Conservation (phyloP, 64 coral and sea anemone genomes). For the Stichodactyla helianthus region DNA sequence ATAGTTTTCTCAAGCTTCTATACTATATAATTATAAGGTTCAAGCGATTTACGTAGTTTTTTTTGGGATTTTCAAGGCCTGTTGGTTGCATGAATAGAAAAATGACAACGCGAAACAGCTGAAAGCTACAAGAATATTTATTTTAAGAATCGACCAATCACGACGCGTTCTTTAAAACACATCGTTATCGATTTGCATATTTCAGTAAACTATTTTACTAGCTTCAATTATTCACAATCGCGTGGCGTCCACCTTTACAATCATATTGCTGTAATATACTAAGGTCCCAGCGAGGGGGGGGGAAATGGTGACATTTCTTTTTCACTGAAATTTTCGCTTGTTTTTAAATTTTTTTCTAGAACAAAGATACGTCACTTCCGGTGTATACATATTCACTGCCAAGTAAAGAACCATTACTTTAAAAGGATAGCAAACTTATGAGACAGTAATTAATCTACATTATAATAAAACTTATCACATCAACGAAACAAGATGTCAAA, state of each 20-base stretch:
- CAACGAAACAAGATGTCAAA: background rate
- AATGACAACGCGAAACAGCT: conserved; percentile 37
- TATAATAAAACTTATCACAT: background rate
- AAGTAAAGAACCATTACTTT: background rate
- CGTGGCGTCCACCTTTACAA: conserved; percentile 14
- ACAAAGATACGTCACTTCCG: background rate
- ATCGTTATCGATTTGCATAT: conserved; percentile 20
- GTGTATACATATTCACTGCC: background rate
- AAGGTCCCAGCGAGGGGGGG: background rate
- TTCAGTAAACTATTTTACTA: background rate
- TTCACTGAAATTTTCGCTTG: background rate
- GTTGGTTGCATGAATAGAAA: conserved; percentile 12
- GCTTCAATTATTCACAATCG: conserved; percentile 24
- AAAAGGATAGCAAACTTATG: background rate
- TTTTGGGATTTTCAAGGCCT: background rate
- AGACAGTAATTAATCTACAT: background rate
- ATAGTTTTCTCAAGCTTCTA: conserved; percentile 35
- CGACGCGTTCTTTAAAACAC: background rate
- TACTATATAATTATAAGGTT: background rate
- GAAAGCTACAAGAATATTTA: conserved; percentile 34
- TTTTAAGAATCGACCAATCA: conserved; percentile 24
- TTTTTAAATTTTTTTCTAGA: background rate
- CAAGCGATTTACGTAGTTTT: background rate
- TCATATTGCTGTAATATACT: background rate
- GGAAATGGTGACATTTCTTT: background rate